Conservation (phyloP, 2,797 vertebrate genomes). For the Prionace glauca region DNA sequence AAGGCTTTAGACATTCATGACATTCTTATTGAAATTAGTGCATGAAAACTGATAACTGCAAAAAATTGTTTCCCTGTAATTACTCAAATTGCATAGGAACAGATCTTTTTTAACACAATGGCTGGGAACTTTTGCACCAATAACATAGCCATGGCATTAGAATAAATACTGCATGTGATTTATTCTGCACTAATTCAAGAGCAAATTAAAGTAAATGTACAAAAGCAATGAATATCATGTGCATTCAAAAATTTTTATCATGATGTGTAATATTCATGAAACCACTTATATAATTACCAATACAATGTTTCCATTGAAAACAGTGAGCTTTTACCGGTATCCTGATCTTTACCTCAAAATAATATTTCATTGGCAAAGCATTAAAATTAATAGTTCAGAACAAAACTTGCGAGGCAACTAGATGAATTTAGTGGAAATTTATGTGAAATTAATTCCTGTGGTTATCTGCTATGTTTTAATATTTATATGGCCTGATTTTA, state of each 20-base stretch:
- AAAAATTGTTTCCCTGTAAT: too few relatives aligned
- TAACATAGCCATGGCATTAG: not conserved
- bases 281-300: not conserved
- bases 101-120: not conserved
- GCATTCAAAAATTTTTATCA: not conserved
- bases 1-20: too few relatives aligned
- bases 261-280: not conserved
- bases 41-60: too few relatives aligned
- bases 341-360: not conserved
- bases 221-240: not conserved
- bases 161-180: not conserved
- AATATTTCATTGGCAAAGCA: not conserved
- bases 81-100: too few relatives aligned
- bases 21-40: too few relatives aligned
- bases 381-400: too few relatives aligned
- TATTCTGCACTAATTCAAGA: not conserved
- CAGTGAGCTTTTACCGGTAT: not conserved
- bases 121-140: not conserved
- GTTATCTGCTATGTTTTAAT: not conserved
- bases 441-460: not conserved
- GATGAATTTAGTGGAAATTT: not conserved
- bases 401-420: not conserved
- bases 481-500: not conserved
- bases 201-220: slow-evolving; percentile 14
- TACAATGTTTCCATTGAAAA: not conserved